phyloP scores from a whole-genome alignment of 2,888 invertebrate genomes.

The Diaperis boleti region DNA sequence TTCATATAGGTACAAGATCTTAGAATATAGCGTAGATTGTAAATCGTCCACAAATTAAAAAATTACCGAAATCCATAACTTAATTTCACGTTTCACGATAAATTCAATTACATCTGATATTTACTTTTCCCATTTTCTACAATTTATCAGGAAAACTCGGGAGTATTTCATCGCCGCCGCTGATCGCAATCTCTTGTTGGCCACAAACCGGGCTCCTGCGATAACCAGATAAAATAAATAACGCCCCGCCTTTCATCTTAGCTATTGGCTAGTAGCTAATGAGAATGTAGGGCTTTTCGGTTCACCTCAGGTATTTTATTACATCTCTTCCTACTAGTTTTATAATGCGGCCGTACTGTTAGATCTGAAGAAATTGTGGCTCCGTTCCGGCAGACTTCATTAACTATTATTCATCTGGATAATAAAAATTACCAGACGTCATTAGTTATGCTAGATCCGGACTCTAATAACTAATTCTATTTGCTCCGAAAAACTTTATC shows the following conservation, averaged over 20 bases:
- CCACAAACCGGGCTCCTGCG: no score
- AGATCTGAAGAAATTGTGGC: conserved; percentile 10
- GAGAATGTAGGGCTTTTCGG: conserved; percentile 16
- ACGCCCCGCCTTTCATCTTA: conserved; percentile 34
- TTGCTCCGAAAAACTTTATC: conserved; percentile 18
- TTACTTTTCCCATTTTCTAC: no score
- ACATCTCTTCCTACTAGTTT: conserved; percentile 21
- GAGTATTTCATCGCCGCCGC: no score
- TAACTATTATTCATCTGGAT: conserved; percentile 15
- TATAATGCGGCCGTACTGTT: conserved; percentile 17
- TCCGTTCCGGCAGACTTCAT: conserved; percentile 23
- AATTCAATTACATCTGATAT: no score
- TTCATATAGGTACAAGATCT: no score
- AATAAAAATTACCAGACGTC: conserved; percentile 6
- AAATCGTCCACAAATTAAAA: no score
- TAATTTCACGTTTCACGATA: no score
- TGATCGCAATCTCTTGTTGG: no score
- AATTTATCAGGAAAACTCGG: no score
- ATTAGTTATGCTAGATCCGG: conserved; percentile 20
- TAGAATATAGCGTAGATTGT: no score
- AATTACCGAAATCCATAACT: no score
- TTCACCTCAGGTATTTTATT: conserved; percentile 30
- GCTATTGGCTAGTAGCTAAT: conserved; percentile 30
- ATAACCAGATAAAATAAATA: conserved; percentile 30
- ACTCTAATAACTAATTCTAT: conserved; percentile 17